Percentiles rank a stretch among this genome's conserved stretches.
These are phyloP conservation scores for Drosophila seclusa DNA, from an alignment of 2,888 invertebrate species.

Conservation along the genomic window DNA sequence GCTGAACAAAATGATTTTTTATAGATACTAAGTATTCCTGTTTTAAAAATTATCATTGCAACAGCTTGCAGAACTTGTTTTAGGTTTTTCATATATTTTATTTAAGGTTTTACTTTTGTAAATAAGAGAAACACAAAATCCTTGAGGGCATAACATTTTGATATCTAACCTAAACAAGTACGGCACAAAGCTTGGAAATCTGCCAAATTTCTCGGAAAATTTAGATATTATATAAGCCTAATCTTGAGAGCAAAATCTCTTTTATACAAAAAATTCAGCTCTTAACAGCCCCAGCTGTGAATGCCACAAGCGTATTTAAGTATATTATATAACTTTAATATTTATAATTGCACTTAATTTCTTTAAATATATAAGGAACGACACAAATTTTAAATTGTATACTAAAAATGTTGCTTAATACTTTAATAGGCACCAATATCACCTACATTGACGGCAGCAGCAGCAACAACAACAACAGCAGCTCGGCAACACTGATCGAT, in stretches of 20 bases:
- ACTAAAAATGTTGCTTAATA: neutral
- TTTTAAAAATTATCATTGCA: no score
- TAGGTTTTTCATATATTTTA: no score
- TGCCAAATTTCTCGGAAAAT: neutral
- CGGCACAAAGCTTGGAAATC: neutral
- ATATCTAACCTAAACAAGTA: neutral
- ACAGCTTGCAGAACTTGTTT: no score
- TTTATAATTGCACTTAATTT: constrained; percentile 2
- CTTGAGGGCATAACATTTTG: neutral
- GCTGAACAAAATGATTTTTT: neutral
- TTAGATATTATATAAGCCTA: neutral
- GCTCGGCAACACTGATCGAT: constrained; percentile 63
- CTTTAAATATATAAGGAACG: neutral
- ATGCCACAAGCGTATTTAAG: constrained; percentile 22
- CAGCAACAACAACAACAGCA: constrained; percentile 45
- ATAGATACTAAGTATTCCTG: no score
- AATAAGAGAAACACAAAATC: neutral
- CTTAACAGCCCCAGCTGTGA: constrained; percentile 9
- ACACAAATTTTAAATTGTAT: neutral
- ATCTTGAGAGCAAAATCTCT: neutral
- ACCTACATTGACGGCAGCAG: constrained; percentile 80
- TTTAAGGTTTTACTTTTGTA: no score
- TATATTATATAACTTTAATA: constrained; percentile 21
- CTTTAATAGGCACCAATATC: constrained; percentile 70
- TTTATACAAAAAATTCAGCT: neutral